Evolutionary conservation across 2,113 vertebrate genomes (phyloP), one percentile per base, ranked within the genome.

Genomic region (Pachypanchax playfairii): DNA sequence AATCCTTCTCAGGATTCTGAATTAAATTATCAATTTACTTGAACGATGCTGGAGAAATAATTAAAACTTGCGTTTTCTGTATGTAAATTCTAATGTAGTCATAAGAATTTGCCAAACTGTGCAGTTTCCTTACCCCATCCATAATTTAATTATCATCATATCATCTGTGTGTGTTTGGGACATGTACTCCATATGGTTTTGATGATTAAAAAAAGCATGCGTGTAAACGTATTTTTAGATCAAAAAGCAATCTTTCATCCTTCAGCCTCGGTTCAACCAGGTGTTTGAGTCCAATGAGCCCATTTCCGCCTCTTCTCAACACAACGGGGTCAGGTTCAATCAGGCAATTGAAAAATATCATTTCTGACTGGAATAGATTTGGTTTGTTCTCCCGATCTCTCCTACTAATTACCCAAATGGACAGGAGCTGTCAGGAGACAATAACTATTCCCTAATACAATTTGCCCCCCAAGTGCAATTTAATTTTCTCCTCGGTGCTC

Each of bases 391-490:
- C 89, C 86, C 89, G 84, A 88, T 90, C 87, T 84, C 81, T 72
- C 57, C 85, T 90, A 89, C 94, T 93, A 95, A 96, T 97, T 95
- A 94, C 93, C 90, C 93, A 94, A 96, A 94, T 96, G 95, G 95
- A 94, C 86, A 39, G 88, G 79, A 93, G 90, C 95, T 93, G 94
- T 90, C 88, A 92, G 64, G 93, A 93, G 94, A 92, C 91, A 82
- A 93, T 92, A 87, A 89, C 93, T 94, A 89, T 92, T 94, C 94
- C 93, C 95, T 98, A 96, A 98, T 93, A 95, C 92, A 96, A 97
- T 98, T 97, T 97, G 91, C 91, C 93, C 93, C 85, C 93, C 94
- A 95, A 96, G 94, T 95, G 94, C 95, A 97, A 97, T 97, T 96
- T 95, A 94, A 97, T 98, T 96, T 97, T 93, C 94, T 89, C 21